Percentiles rank a stretch among this genome's conserved stretches.
Evolutionary conservation across 2,888 invertebrate genomes (phyloP).

Genomic region (Mythimna vitellina): DNA sequence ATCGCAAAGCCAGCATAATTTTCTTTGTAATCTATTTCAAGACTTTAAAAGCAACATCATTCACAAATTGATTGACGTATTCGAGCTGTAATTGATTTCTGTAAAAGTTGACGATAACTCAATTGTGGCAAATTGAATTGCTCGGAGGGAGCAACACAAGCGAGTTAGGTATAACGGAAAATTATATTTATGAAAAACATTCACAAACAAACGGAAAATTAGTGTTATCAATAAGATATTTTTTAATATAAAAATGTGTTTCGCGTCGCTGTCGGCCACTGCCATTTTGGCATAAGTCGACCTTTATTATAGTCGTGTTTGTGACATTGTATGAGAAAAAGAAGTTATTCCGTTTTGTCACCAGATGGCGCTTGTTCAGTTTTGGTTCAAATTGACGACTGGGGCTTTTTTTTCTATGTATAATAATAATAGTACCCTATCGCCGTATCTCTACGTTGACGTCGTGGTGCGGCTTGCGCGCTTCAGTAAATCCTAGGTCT

Average conservation of each 20-base stretch:
- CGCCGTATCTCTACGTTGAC: too few relatives aligned
- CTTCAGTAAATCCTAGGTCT: too few relatives aligned
- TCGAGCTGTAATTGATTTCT: constrained; percentile 37
- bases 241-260: background rate
- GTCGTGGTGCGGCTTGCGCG: too few relatives aligned
- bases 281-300: background rate
- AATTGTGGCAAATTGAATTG: constrained; percentile 31
- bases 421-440: too few relatives aligned
- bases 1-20: background rate
- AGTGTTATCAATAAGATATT: background rate
- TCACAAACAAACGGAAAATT: background rate
- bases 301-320: too few relatives aligned
- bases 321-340: too few relatives aligned
- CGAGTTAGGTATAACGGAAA: constrained; percentile 3
- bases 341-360: too few relatives aligned
- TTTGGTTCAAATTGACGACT: too few relatives aligned
- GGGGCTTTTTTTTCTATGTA: too few relatives aligned
- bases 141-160: constrained; percentile 6
- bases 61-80: constrained; percentile 22
- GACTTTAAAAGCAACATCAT: constrained; percentile 4
- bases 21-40: constrained; percentile 2
- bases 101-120: constrained; percentile 30
- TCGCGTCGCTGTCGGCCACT: background rate
- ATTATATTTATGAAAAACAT: constrained; percentile 6
- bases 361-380: too few relatives aligned